A percentile compares a stretch with the other conserved stretches of the same genome.
Evolutionary conservation across 2,888 invertebrate species (phyloP).

Genomic region (Nymphalis c-album): DNA sequence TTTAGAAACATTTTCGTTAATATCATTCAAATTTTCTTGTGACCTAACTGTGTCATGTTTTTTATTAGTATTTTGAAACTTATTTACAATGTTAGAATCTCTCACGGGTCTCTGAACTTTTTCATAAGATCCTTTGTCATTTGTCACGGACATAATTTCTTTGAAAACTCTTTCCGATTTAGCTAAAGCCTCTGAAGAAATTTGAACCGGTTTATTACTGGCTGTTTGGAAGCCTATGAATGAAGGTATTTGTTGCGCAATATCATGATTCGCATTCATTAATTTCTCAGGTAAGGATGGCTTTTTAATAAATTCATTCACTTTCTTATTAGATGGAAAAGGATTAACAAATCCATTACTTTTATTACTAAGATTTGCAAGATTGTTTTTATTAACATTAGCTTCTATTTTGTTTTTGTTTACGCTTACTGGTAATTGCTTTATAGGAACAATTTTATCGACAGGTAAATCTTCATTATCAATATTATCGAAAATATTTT

Average conservation of each 20-base stretch:
- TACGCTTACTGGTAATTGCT: neutral
- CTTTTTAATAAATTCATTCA: neutral
- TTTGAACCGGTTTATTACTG: slow-evolving; percentile 42
- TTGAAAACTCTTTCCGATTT: slow-evolving; percentile 53
- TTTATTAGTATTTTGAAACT: neutral
- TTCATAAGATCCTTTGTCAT: neutral
- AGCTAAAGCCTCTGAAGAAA: slow-evolving; percentile 49
- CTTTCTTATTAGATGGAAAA: neutral
- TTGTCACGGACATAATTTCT: slow-evolving; percentile 23
- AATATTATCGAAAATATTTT: slow-evolving; percentile 50
- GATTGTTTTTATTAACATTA: neutral
- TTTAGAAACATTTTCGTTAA: slow-evolving; percentile 41
- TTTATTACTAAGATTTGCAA: neutral
- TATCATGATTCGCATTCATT: neutral
- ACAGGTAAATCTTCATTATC: slow-evolving; percentile 5
- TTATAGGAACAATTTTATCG: neutral
- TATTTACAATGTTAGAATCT: neutral
- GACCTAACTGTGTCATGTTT: neutral
- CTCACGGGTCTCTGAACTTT: too few relatives aligned
- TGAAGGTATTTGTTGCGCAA: slow-evolving; percentile 1
- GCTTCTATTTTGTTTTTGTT: neutral
- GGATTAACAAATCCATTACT: neutral
- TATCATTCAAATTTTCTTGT: slow-evolving; percentile 31
- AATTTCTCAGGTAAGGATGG: neutral
- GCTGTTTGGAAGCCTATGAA: slow-evolving; percentile 58